These are phyloP conservation scores for Cuculus canorus DNA, from an alignment of 2,797 vertebrate species.

Conservation along the genomic window DNA sequence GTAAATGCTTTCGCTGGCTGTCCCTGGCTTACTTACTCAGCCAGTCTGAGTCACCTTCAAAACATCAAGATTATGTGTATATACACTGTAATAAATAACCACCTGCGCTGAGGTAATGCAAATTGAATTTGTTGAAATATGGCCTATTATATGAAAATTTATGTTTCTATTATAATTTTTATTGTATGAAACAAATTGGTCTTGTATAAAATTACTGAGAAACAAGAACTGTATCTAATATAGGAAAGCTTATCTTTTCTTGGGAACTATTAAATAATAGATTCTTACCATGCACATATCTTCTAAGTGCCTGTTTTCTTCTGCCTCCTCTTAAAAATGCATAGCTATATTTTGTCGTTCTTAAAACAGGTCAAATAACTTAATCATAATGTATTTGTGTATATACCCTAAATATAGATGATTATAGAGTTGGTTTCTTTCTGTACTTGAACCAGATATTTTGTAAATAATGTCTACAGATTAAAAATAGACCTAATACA, in stretches of 20 bases:
- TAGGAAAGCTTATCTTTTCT: constrained; percentile 40
- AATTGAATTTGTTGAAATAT: constrained; percentile 90
- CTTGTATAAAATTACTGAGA: constrained; percentile 55
- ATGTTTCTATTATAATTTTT: constrained; percentile 80
- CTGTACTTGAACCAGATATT: neutral
- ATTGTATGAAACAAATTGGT: constrained; percentile 63
- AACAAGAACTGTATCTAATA: constrained; percentile 41
- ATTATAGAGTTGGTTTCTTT: neutral
- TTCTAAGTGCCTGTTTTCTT: constrained; percentile 16
- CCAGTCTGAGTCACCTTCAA: constrained; percentile 81
- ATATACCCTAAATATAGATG: neutral
- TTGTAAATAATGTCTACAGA: neutral
- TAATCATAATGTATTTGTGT: neutral
- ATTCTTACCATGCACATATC: neutral
- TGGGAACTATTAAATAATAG: constrained; percentile 35
- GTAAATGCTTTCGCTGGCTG: constrained; percentile 81
- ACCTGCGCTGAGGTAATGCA: constrained; percentile 77
- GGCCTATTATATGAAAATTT: constrained; percentile 85
- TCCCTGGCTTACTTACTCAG: constrained; percentile 78
- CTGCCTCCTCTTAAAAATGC: constrained; percentile 9
- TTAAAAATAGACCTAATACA: neutral
- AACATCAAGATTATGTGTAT: constrained; percentile 75
- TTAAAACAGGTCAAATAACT: neutral
- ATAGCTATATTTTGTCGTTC: constrained; percentile 2
- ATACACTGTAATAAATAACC: constrained; percentile 86